phyloP scores from a whole-genome alignment of 92 coral and sea anemone species.

The Parazoanthus swiftii region DNA sequence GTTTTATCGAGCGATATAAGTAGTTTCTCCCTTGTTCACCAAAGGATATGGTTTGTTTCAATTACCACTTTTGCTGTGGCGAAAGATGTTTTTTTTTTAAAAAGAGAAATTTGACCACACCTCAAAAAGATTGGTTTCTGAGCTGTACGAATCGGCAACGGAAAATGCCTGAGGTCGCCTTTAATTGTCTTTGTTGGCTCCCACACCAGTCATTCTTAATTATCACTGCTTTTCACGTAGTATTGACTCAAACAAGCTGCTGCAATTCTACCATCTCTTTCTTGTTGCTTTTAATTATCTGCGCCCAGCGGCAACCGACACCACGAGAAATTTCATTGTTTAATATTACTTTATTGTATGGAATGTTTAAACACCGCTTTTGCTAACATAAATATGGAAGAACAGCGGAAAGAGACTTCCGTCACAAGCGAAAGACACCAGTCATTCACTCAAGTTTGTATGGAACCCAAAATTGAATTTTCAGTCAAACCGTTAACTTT shows the following conservation, averaged over 20 bases:
- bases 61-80: not conserved
- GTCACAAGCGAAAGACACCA: not conserved
- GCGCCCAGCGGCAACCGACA: conserved; percentile 8
- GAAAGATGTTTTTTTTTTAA: not conserved
- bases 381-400: not conserved
- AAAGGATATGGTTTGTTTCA: not conserved
- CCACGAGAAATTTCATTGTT: not conserved
- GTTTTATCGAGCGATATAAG: no score
- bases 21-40: no score
- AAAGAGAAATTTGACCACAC: not conserved
- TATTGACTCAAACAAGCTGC: not conserved
- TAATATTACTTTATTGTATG: not conserved
- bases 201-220: conserved; percentile 17
- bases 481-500: not conserved
- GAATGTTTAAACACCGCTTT: not conserved
- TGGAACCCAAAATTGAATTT: not conserved
- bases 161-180: not conserved
- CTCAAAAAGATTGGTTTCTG: not conserved
- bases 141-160: not conserved
- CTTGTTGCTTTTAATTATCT: not conserved
- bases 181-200: not conserved
- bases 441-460: not conserved
- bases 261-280: not conserved
- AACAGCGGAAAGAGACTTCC: not conserved
- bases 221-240: conserved; percentile 17